Conservation (phyloP, 2,113 vertebrate species). For the Dipodomys ordii region DNA sequence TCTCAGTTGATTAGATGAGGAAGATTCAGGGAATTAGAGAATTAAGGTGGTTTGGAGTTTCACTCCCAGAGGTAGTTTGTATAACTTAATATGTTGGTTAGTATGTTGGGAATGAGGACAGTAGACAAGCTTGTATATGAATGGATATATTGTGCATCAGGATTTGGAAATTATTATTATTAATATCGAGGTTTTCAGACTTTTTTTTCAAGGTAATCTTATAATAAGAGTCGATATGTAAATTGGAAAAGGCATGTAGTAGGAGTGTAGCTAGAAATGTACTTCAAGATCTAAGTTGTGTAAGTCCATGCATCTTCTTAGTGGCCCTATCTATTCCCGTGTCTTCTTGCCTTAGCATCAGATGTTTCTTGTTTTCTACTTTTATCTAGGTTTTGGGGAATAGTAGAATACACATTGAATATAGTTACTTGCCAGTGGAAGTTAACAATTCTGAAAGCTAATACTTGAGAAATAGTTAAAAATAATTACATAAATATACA, state of each 20-base stretch:
- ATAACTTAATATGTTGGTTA: not conserved
- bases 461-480: conserved; percentile 7
- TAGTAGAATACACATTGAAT: not conserved
- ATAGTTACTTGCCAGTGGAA: not conserved
- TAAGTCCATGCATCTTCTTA: not conserved
- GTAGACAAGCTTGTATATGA: not conserved
- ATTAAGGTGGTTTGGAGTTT: not conserved
- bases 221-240: not conserved
- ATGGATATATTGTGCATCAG: not conserved
- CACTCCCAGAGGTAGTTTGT: not conserved
- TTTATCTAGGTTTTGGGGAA: not conserved
- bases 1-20: not conserved
- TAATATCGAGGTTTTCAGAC: not conserved
- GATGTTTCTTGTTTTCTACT: conserved; percentile 44
- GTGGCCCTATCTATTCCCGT: not conserved
- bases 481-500: not conserved
- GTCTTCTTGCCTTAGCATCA: not conserved
- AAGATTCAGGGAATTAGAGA: not conserved
- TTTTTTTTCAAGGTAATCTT: not conserved
- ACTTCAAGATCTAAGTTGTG: not conserved
- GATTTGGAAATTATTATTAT: not conserved
- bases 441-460: not conserved
- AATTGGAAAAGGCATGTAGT: not conserved
- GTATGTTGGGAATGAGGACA: not conserved
- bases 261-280: not conserved